A percentile compares a stretch with the other conserved stretches of the same genome.
Evolutionary conservation across 2,797 vertebrate genomes (phyloP).

Genomic region (Phylloscopus collybita): DNA sequence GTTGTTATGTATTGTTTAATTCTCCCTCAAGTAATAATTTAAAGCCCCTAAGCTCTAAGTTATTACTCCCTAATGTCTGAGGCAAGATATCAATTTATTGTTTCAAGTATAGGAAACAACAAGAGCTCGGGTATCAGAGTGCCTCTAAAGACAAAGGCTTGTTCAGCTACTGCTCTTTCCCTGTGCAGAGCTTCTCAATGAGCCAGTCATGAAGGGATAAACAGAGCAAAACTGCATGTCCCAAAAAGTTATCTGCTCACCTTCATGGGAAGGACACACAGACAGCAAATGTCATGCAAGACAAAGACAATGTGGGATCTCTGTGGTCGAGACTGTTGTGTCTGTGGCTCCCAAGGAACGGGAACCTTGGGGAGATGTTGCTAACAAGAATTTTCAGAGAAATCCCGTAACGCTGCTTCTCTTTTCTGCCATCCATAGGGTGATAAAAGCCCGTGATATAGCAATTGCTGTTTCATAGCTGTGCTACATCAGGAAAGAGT

Average conservation of each 20-base stretch:
- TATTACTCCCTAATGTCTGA: not conserved
- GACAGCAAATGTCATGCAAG: not conserved
- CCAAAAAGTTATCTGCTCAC: not conserved
- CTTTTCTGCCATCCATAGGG: not conserved
- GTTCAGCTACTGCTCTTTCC: not conserved
- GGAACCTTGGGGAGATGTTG: rapidly evolving
- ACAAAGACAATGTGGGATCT: not conserved
- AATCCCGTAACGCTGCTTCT: not conserved
- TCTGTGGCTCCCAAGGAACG: not conserved
- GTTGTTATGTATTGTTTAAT: not conserved
- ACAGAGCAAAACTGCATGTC: not conserved
- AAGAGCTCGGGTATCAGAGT: not conserved
- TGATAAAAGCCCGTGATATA: not conserved
- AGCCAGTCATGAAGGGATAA: not conserved
- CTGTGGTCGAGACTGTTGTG: rapidly evolving
- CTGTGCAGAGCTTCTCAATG: not conserved
- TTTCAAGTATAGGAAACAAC: not conserved
- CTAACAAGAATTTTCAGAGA: not conserved
- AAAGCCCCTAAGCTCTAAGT: not conserved
- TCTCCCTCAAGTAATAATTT: not conserved
- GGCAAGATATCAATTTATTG: not conserved
- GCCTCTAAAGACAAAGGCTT: not conserved
- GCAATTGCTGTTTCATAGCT: not conserved
- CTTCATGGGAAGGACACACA: not conserved
- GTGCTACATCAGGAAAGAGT: not conserved